Base-by-base conservation (phyloP, 2,113 vertebrate genomes). In the Oreochromis spilurus region DNA sequence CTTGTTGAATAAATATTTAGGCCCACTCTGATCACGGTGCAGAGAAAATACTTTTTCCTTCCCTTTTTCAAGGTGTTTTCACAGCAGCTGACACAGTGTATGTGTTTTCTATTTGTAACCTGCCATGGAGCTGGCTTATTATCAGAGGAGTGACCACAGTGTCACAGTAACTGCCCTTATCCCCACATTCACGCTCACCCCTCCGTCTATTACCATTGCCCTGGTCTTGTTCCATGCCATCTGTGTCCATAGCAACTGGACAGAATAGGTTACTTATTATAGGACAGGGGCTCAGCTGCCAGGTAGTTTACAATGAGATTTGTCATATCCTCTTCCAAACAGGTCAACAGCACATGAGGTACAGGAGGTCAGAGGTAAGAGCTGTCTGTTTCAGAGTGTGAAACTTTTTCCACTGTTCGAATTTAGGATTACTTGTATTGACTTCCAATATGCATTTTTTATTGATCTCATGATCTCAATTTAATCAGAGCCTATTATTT, bases 241-340 rank as follows among this genome's bases (percentile, higher is more conserved):
- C 90, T 78, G 92, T 90, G 88, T 85, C 88, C 90, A 92, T 84
- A 82, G 88, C 79, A 94, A 93, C 84, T 40, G 86, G 85, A 90
- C 84, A 86, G 70, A 91, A 89, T 91, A 50, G 75, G 88, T 92
- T 54, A 79, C 88, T 89, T 85, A 93, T 93, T 90, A 92, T 90
- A 84, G 86, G 87, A 84, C 43, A 36, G 55, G 79, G 88, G 70
- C 87, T 94, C 91, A 93, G 92, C 91, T 88, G 90, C 88, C 87
- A 82, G 88, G 72, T 88, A 87, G 88, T 82, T 87, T 81, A 78
- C 83, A 53, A 55, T 85, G 58, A 81, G 58, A 36, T 88, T 81
- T 89, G 90, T 91, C 87, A 88, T 70, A 81, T 84, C 52, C 60
- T 79, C 31, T 80, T 60, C 45, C 62, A 75, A 84, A 87, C 60